A percentile compares a stretch with the other conserved stretches of the same genome.
phyloP scores from a whole-genome alignment of 2,888 invertebrate genomes.

The Rhagonycha fulva region DNA sequence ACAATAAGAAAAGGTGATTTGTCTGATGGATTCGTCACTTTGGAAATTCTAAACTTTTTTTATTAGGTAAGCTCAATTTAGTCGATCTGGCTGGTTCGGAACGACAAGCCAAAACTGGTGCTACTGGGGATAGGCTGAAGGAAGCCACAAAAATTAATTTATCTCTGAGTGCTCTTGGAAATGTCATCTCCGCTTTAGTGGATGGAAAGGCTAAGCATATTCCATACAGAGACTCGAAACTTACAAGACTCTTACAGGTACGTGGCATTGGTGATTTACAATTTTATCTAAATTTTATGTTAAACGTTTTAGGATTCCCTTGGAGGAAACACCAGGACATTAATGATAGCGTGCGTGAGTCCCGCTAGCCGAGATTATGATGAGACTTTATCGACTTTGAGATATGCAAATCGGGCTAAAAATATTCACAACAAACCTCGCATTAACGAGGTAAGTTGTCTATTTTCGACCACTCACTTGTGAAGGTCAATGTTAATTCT shows the following conservation, averaged over 20 bases:
- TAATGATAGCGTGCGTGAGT: slow-evolving; percentile 87
- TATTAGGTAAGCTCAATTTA: slow-evolving; percentile 74
- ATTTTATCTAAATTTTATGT: not conserved
- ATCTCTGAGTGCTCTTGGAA: slow-evolving; percentile 84
- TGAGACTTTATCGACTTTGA: slow-evolving; percentile 79
- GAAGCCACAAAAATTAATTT: slow-evolving; percentile 91
- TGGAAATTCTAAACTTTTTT: not conserved
- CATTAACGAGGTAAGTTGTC: slow-evolving; percentile 68
- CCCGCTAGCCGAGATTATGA: slow-evolving; percentile 83
- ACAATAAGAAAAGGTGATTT: slow-evolving; percentile 49
- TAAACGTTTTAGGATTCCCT: slow-evolving; percentile 66
- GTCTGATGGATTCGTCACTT: not conserved
- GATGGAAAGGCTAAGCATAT: slow-evolving; percentile 81
- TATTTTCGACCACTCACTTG: not conserved
- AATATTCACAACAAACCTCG: slow-evolving; percentile 84
- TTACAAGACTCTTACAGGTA: slow-evolving; percentile 77
- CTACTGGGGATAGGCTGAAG: slow-evolving; percentile 81
- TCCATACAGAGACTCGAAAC: slow-evolving; percentile 84
- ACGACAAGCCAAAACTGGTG: slow-evolving; percentile 81
- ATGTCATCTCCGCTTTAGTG: slow-evolving; percentile 86
- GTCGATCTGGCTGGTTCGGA: slow-evolving; percentile 91
- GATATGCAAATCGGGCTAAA: slow-evolving; percentile 85
- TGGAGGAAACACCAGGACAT: slow-evolving; percentile 86
- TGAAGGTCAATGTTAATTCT: slow-evolving; percentile 7
- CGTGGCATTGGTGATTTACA: not conserved